These are phyloP conservation scores for Sphyrna mokarran DNA, from an alignment of 2,113 vertebrate genomes.

Conservation along the genomic window DNA sequence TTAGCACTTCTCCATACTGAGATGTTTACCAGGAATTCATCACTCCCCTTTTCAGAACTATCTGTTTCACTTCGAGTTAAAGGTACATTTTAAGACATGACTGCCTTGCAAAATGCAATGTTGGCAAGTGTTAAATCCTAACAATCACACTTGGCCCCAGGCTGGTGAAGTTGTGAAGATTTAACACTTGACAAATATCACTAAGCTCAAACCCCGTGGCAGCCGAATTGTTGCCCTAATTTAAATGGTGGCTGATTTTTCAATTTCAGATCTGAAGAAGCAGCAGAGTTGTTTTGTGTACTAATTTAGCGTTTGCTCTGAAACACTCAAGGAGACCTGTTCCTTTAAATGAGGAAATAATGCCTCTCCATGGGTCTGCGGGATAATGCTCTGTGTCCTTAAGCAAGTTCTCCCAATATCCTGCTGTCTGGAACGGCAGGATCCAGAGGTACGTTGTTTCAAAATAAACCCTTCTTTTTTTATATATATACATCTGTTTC, in stretches of 20 bases:
- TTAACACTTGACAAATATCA: not conserved
- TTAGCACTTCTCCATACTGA: too few species aligned
- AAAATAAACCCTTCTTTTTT: not conserved
- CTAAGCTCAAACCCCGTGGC: not conserved
- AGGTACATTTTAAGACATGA: not conserved
- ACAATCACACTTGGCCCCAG: too few species aligned
- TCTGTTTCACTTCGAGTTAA: not conserved
- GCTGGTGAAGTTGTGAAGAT: not conserved
- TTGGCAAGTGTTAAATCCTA: too few species aligned
- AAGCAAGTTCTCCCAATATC: slow-evolving; percentile 28
- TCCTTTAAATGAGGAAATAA: not conserved
- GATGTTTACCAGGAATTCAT: not conserved
- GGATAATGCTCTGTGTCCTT: not conserved
- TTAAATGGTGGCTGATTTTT: not conserved
- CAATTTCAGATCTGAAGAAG: not conserved
- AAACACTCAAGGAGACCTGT: not conserved
- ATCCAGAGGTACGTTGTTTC: slow-evolving; percentile 16
- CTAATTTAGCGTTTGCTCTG: not conserved
- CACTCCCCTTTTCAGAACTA: not conserved
- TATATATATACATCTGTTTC: slow-evolving; percentile 5
- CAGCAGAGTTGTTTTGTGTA: not conserved
- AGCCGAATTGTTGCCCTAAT: not conserved
- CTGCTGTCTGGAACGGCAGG: not conserved
- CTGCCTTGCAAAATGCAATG: not conserved
- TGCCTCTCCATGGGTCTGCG: not conserved